phyloP scores from a whole-genome alignment of 2,888 invertebrate genomes.

The Agriopis aurantiaria region DNA sequence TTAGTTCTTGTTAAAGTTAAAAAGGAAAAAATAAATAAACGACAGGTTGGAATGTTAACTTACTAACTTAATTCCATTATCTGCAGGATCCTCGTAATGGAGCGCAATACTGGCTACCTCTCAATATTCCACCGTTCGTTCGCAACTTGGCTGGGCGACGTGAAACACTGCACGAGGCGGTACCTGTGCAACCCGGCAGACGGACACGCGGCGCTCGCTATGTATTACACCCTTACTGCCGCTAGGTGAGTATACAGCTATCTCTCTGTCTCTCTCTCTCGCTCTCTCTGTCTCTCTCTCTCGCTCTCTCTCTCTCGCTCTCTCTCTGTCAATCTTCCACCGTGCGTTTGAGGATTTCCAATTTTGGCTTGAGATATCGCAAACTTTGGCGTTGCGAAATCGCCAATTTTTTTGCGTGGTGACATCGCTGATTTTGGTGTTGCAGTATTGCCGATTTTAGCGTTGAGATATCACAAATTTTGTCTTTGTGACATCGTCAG shows the following conservation, averaged over 20 bases:
- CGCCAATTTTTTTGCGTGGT: neutral
- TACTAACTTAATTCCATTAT: neutral
- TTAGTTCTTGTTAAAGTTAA: too few species aligned
- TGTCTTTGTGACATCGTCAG: neutral
- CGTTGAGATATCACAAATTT: neutral
- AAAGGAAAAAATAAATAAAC: too few species aligned
- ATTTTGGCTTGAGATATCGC: neutral
- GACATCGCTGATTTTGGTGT: neutral
- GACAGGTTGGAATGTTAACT: too few species aligned
- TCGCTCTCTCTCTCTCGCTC: too few species aligned
- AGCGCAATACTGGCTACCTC: slow-evolving; percentile 87
- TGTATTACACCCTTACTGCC: slow-evolving; percentile 92
- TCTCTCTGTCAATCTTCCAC: neutral
- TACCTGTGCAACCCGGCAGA: slow-evolving; percentile 95
- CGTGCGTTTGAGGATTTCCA: neutral
- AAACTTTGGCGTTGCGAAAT: neutral
- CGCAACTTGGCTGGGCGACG: slow-evolving; percentile 97
- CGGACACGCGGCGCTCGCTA: slow-evolving; percentile 95
- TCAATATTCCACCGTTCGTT: slow-evolving; percentile 97
- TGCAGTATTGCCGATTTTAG: neutral
- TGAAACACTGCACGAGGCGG: slow-evolving; percentile 98
- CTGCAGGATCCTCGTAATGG: slow-evolving; percentile 79
- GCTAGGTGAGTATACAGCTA: slow-evolving; percentile 67
- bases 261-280: too few species aligned
- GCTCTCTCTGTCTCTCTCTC: too few species aligned